Percentiles rank a stretch among this genome's conserved stretches.
These are phyloP conservation scores for Okamejei kenojei DNA, from an alignment of 2,797 vertebrate species.

Conservation along the genomic window DNA sequence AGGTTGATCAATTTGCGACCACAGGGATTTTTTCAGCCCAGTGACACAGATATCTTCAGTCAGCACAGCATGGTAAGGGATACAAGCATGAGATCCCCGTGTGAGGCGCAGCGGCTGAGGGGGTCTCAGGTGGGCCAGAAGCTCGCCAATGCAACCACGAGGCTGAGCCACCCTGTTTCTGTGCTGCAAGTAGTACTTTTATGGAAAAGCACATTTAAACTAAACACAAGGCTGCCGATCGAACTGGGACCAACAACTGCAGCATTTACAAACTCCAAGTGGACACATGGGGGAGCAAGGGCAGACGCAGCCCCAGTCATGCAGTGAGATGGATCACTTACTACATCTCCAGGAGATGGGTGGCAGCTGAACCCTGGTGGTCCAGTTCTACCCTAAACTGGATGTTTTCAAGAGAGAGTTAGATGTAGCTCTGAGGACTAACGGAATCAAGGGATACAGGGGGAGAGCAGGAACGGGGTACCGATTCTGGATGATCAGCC, in stretches of 20 bases:
- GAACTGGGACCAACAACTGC: background rate
- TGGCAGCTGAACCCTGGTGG: background rate
- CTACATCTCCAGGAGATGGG: background rate
- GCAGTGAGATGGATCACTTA: background rate
- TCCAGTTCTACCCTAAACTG: background rate
- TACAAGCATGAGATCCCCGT: background rate
- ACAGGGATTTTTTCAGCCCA: background rate
- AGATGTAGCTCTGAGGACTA: too few species aligned
- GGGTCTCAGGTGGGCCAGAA: background rate
- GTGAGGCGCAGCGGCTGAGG: background rate
- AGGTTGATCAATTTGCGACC: background rate
- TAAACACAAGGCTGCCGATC: background rate
- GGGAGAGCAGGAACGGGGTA: too few species aligned
- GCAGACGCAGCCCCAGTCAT: background rate
- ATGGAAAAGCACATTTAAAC: background rate
- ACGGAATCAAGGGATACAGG: too few species aligned
- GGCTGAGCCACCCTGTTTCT: background rate
- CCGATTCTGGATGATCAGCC: too few species aligned
- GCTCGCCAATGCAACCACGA: background rate
- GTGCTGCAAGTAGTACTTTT: background rate
- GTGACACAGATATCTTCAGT: background rate
- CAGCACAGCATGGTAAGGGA: background rate
- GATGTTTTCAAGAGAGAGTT: too few species aligned
- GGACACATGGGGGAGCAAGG: background rate
- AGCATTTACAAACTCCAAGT: background rate